Conservation (phyloP, 1,140 invertebrate genomes). For the Drosophila repletoides region DNA sequence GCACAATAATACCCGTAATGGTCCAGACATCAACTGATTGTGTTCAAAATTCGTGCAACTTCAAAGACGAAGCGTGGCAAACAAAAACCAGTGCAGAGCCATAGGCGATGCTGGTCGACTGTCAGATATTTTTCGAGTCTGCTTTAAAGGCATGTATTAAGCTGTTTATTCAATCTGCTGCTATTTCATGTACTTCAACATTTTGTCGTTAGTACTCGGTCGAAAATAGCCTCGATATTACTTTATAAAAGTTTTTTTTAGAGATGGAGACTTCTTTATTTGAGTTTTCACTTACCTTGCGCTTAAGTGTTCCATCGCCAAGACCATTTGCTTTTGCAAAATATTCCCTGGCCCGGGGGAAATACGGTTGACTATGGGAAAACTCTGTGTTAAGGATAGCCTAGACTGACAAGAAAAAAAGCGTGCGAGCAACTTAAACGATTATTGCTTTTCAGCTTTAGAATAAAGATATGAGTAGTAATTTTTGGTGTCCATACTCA, state of each 20-base stretch:
- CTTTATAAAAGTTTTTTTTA: constrained; percentile 56
- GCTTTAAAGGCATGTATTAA: constrained; percentile 3
- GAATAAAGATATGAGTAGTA: constrained; percentile 39
- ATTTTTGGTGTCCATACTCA: constrained; percentile 7
- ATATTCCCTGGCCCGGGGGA: constrained; percentile 11
- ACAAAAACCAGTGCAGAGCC: constrained; percentile 38
- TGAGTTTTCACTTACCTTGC: constrained; percentile 72
- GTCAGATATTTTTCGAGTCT: constrained; percentile 2
- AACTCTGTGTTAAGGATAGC: constrained; percentile 46
- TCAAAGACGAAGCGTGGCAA: constrained; percentile 47
- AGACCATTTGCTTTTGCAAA: constrained; percentile 58
- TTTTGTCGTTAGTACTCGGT: neutral
- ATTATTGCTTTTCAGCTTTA: constrained; percentile 60
- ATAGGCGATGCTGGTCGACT: constrained; percentile 25
- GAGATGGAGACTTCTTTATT: constrained; percentile 54
- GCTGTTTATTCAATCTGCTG: constrained; percentile 42
- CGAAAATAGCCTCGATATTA: constrained; percentile 41
- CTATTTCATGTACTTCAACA: neutral
- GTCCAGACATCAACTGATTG: constrained; percentile 38
- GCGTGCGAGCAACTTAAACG: constrained; percentile 65
- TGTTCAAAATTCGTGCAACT: constrained; percentile 37
- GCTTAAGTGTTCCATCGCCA: constrained; percentile 68
- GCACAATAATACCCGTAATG: constrained; percentile 26
- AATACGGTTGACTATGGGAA: constrained; percentile 42
- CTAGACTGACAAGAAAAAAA: constrained; percentile 9